phyloP scores from a whole-genome alignment of 2,888 invertebrate genomes.

The Diadromus collaris region DNA sequence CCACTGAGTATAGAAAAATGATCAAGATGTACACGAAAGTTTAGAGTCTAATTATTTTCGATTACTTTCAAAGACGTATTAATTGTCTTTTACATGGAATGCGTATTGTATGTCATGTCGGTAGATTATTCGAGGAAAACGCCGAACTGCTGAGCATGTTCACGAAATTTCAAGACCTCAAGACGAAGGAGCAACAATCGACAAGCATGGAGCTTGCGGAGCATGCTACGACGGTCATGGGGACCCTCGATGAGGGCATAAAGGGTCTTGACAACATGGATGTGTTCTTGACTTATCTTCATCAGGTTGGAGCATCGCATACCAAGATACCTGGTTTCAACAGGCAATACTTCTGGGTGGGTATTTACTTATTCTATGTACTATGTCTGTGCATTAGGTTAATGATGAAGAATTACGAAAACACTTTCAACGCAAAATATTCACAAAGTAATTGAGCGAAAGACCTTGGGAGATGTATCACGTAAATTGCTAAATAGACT shows the following conservation, averaged over 20 bases:
- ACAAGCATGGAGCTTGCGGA: slow-evolving; percentile 91
- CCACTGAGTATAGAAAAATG: no score
- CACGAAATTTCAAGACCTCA: slow-evolving; percentile 89
- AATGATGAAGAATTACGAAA: no score
- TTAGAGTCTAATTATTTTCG: no score
- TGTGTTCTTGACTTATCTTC: slow-evolving; percentile 90
- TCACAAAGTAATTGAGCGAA: no score
- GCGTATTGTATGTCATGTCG: slow-evolving; percentile 3
- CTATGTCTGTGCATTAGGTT: neutral
- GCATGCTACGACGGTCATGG: slow-evolving; percentile 95
- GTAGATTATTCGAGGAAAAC: slow-evolving; percentile 93
- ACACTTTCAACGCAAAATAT: no score
- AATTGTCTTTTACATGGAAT: no score
- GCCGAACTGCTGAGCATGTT: slow-evolving; percentile 89
- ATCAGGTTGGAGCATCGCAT: slow-evolving; percentile 92
- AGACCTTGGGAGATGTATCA: no score
- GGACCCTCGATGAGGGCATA: slow-evolving; percentile 93
- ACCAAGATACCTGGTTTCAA: slow-evolving; percentile 92
- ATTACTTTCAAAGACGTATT: no score
- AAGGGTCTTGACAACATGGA: slow-evolving; percentile 93
- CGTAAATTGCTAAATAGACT: no score
- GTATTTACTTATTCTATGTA: slow-evolving; percentile 75
- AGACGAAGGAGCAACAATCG: slow-evolving; percentile 90
- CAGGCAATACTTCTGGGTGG: slow-evolving; percentile 94
- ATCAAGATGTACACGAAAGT: no score